phyloP scores from a whole-genome alignment of 2,797 vertebrate genomes.

The Muraenolepis orangiensis region DNA sequence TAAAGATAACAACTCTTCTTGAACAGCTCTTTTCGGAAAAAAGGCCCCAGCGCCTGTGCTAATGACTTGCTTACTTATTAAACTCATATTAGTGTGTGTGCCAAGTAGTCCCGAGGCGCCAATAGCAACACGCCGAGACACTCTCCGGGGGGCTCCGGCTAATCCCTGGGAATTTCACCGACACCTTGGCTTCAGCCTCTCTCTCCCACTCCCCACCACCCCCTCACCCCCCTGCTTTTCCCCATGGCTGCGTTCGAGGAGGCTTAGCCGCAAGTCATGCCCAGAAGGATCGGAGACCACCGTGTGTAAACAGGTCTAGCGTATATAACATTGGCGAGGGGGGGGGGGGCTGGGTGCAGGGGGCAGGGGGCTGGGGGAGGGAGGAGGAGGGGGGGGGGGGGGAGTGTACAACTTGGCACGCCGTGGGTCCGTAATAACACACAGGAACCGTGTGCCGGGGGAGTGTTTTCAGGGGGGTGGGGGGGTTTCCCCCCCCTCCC shows the following conservation, averaged over 20 bases:
- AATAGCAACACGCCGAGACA: background rate
- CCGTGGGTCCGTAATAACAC: constrained; percentile 59
- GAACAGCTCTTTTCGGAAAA: background rate
- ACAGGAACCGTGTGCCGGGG: constrained; percentile 32
- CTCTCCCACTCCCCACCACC: no score
- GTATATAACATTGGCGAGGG: constrained; percentile 26
- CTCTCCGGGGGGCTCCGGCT: background rate
- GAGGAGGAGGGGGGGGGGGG: no score
- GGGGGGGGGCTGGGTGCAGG: background rate
- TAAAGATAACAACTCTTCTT: background rate
- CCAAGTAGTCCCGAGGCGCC: background rate
- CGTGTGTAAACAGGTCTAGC: constrained; percentile 43
- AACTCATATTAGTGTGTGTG: background rate
- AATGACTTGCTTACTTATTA: background rate
- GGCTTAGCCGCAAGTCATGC: constrained; percentile 16
- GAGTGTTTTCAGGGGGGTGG: background rate
- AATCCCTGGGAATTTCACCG: background rate
- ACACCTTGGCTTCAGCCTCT: background rate
- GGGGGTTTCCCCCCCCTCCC: background rate
- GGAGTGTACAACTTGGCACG: constrained; percentile 65
- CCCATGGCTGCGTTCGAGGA: constrained; percentile 2
- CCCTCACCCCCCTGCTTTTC: background rate
- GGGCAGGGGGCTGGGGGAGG: no score
- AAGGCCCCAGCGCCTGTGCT: background rate
- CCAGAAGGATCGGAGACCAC: constrained; percentile 20